Percentiles rank a stretch among this genome's conserved stretches.
phyloP scores from a whole-genome alignment of 2,888 invertebrate species.

The Oligia fasciuncula region DNA sequence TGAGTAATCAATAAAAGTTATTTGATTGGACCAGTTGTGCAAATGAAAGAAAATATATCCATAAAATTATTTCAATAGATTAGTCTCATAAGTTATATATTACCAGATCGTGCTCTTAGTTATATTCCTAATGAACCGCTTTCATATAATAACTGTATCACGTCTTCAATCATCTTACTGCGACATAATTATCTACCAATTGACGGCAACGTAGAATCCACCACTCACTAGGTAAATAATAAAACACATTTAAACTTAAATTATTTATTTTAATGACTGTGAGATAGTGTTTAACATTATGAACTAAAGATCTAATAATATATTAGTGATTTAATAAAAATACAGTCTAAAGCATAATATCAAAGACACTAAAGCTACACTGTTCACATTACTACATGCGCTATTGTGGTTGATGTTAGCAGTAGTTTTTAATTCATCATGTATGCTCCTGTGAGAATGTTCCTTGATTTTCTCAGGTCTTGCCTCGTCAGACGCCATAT shows the following conservation, averaged over 20 bases:
- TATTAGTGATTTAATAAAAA: constrained; percentile 69
- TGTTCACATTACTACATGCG: constrained; percentile 69
- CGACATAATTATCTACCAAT: no score
- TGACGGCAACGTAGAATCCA: not conserved
- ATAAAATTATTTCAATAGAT: no score
- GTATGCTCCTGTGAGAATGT: constrained; percentile 76
- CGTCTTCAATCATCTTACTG: not conserved
- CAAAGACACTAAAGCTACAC: constrained; percentile 66
- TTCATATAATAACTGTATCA: not conserved
- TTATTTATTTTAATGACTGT: constrained; percentile 87
- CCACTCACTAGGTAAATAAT: not conserved
- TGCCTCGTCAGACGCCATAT: constrained; percentile 86
- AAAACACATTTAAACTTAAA: constrained; percentile 68
- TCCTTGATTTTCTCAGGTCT: constrained; percentile 81
- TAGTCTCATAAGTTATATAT: not conserved
- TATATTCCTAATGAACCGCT: not conserved
- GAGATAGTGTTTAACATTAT: constrained; percentile 77
- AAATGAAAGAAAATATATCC: no score
- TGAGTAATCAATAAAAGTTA: no score
- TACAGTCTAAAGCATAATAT: constrained; percentile 72
- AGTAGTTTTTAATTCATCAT: constrained; percentile 69
- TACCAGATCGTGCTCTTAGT: not conserved
- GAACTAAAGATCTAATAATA: constrained; percentile 66
- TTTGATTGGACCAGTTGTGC: no score
- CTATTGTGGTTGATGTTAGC: constrained; percentile 63